These are phyloP conservation scores for Xestobium rufovillosum DNA, from an alignment of 2,888 invertebrate genomes.

Conservation along the genomic window DNA sequence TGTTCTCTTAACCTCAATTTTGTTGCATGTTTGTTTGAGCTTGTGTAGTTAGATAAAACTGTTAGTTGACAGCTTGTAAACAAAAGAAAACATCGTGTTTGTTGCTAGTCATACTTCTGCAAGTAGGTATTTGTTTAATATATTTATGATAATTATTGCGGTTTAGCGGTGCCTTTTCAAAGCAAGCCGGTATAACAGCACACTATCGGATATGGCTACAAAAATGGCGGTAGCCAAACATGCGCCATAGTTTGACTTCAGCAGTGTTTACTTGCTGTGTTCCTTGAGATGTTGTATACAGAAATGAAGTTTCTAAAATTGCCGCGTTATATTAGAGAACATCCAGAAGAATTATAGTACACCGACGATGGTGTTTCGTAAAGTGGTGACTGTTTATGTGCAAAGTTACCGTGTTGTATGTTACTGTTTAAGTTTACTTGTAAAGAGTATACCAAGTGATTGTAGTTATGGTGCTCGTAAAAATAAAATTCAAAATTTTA, in stretches of 20 bases:
- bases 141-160: too few species aligned
- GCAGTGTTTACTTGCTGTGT: slow-evolving; percentile 49
- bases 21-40: too few species aligned
- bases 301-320: slow-evolving; percentile 23
- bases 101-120: neutral
- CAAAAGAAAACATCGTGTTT: too few species aligned
- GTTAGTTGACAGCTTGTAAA: too few species aligned
- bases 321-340: slow-evolving; percentile 20
- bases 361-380: slow-evolving; percentile 29
- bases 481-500: slow-evolving; percentile 33
- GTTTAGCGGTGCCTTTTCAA: slow-evolving; percentile 15
- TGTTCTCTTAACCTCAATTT: too few species aligned
- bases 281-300: slow-evolving; percentile 42
- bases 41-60: too few species aligned
- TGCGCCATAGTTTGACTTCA: slow-evolving; percentile 42
- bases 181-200: slow-evolving; percentile 34
- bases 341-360: slow-evolving; percentile 26
- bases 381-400: slow-evolving; percentile 27
- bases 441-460: slow-evolving; percentile 29
- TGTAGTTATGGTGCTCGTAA: slow-evolving; percentile 29
- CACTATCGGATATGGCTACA: slow-evolving; percentile 27
- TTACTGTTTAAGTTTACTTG: slow-evolving; percentile 25
- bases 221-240: slow-evolving; percentile 41
- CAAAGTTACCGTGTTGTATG: slow-evolving; percentile 26
- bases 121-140: neutral